Percentiles rank a stretch among this genome's conserved stretches.
Conservation (phyloP, 2,113 vertebrate species). For the Silurus glanis region DNA sequence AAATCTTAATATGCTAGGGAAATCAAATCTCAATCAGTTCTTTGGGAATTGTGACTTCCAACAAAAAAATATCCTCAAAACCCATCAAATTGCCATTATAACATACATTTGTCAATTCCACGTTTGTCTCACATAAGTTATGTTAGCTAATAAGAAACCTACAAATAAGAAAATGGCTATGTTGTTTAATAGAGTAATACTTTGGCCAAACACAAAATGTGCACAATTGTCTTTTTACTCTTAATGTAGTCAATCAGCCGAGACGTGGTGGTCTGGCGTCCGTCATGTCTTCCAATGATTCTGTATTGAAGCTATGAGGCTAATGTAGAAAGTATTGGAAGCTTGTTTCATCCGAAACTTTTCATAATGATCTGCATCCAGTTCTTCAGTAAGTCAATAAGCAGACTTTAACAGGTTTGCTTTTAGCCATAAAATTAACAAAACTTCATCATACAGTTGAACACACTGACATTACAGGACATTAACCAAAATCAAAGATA, state of each 20-base stretch:
- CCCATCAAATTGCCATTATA: not conserved
- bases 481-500: not conserved
- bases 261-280: not conserved
- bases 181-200: not conserved
- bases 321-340: not conserved
- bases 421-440: not conserved
- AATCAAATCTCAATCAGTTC: not conserved
- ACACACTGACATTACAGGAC: not conserved
- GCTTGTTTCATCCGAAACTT: not conserved
- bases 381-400: not conserved
- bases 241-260: not conserved
- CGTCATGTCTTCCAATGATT: not conserved
- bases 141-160: not conserved
- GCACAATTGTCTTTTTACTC: not conserved
- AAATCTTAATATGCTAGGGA: not conserved
- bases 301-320: not conserved
- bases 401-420: not conserved
- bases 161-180: not conserved
- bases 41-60: not conserved
- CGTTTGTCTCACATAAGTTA: not conserved
- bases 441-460: not conserved
- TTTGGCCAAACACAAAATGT: not conserved
- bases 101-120: not conserved
- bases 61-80: not conserved
- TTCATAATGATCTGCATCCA: not conserved